Evolutionary conservation across 2,888 invertebrate genomes (phyloP), one percentile per base, ranked within the genome.

Genomic region (Campoplex capitator): DNA sequence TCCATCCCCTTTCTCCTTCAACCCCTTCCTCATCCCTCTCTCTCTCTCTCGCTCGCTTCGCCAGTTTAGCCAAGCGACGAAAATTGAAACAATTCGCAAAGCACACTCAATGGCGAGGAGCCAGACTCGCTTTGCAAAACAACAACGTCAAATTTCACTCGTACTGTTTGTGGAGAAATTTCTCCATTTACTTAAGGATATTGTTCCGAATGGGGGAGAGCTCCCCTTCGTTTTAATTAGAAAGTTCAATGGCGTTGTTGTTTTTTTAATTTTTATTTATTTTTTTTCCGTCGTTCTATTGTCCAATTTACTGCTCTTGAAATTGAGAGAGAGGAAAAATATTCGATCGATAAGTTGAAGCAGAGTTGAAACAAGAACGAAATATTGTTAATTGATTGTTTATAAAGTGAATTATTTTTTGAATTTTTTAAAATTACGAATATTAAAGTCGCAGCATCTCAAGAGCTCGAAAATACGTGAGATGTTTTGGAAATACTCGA

Each of bases 81-180:
- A 58, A 56, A 23, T 58, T 56, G n/a, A 54, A 74, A 74, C 35
- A 74, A 74, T 38, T 74, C 35, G 51, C 18, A 73, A 35, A 42
- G 38, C n/a, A 42, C 42, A 68, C 67, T 68, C 42, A 38, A 68
- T 68, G 67, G 4, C 67, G 42, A 42, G n/a, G n/a, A n/a, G 67
- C 42, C 67, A 32, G 62, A 16, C 62, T 62, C 62, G 32, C 62
- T 62, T 51, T 16, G 16, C 62, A 62, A 32, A 32, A 62, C 62
- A 58, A 58, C 58, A 68, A 68, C 67, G 42, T 68, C n/a, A n/a
- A 67, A 67, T 38, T 67, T 67, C 28, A 32, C 32, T 32, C 62
- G 32, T 32, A 62, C 62, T 62, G 32, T 62, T 62, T 62, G 62
- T 62, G 62, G 32, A 62, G 62, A 62, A 62, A 62, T 62, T 62